Evolutionary conservation across 2,797 vertebrate species (phyloP), one percentile per base, ranked within the genome.

Genomic region (Chelidonichthys spinosus): DNA sequence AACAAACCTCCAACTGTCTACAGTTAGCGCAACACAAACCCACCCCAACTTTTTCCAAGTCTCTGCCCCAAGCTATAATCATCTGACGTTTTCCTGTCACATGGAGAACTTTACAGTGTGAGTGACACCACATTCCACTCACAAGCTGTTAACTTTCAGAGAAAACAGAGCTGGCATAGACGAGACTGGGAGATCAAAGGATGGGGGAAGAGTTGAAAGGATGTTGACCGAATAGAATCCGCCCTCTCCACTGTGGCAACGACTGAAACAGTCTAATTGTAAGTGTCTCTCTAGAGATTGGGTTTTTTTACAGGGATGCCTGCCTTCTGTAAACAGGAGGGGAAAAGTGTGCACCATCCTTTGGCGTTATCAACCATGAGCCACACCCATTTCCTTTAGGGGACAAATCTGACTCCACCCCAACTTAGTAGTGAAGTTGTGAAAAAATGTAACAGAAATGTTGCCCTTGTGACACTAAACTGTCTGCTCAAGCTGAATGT

Each of bases 271-370:
- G 63, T 50, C 6, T 55, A 76, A 71, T 36, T 49, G 25, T 52
- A 47, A 46, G 14, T 11, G 62, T 59, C 42, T 73, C 82, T 59
- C 25, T 1, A 2, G 77, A 76, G 87, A 74, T 10, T 43, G 14
- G 32, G 49, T 62, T 44, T 90, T 90, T 92, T 92, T 92, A 91
- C 71, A 85, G n/a, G 50, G 10, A 75, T 35, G 18, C 18, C 66
- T 58, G 68, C 68, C 2, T 60, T 71, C 17, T 79, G 73, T 92
- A 91, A 93, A 92, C 90, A 90, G 77, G 79, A 85, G 72, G 66
- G 72, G 76, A 81, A 69, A 73, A 67, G 55, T 62, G 39, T 36
- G 49, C 80, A 68, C 65, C 65, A 54, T 64, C 44, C 43, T 70
- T 46, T 72, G 47, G 25, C 3, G 15, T 74, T 84, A 83, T 82